Base-by-base conservation (phyloP, 1,140 invertebrate species). In the Lasioglossum baleicum region DNA sequence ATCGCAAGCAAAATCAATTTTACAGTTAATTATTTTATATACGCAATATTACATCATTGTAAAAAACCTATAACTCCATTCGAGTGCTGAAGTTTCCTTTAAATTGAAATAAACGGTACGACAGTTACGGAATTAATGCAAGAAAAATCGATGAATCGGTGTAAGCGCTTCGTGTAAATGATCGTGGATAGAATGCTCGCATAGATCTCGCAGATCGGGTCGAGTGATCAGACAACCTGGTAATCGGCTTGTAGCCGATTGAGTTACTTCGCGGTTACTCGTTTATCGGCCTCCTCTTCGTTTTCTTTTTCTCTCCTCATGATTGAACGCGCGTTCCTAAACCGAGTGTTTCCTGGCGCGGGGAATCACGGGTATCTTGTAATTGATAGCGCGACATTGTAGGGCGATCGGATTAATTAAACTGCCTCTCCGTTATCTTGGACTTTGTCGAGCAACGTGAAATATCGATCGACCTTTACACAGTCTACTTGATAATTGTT, bases 201-300 rank as follows among this genome's bases (percentile, higher is more conserved):
- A 44, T 42, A 53, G 58, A 64, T 71, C 44, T 71, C 11, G 44
- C 40, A 20, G 63, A 42, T 10, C 31, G 48, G 73, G 22, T 0
- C 40, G 77, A 74, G 58, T 11, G 63, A 66, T 73, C 51, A 31
- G 40, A 51, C 76, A 63, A 53, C 69, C 75, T 78, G 40, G 75
- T 79, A 70, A 74, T 74, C 51, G 77, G 70, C 60, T 74, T 74
- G 77, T 35, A 74, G 35, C 8, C 53, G 22, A 61, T 11, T 60
- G 22, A 64, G 77, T 79, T 74, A 71, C 70, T 73, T 20, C 17
- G 15, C 35, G 51, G 74, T 79, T 74, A 73, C 70, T 65, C 63
- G 66, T 77, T 77, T 63, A 63, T 63, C 58, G 31, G 11, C n/a
- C 26, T 17, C 7, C 6, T 71, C 48, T 26, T 20, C 60, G 5